Evolutionary conservation across 1,140 invertebrate genomes (phyloP).

Genomic region (Temnothorax longispinosus): DNA sequence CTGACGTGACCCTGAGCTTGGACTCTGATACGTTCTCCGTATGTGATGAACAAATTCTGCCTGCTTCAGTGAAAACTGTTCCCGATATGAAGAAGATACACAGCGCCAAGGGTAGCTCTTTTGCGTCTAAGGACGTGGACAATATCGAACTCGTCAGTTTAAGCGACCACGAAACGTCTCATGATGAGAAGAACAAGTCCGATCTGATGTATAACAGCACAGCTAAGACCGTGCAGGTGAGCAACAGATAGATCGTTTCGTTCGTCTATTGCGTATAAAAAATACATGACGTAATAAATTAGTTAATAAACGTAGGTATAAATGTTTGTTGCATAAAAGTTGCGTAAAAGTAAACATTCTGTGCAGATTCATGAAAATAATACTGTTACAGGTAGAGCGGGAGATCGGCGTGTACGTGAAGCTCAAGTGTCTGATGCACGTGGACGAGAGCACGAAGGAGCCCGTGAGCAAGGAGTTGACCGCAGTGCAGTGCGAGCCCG

Average conservation of each 20-base stretch:
- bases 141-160: constrained; percentile 68
- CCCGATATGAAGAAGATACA: constrained; percentile 2
- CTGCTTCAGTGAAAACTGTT: not conserved
- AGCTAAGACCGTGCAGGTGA: constrained; percentile 60
- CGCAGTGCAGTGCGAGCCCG: constrained; percentile 74
- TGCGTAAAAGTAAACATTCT: not conserved
- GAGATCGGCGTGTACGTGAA: constrained; percentile 78
- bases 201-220: constrained; percentile 36
- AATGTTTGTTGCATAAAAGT: not conserved
- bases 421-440: constrained; percentile 78
- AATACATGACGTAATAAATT: not conserved
- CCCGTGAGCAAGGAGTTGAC: constrained; percentile 78
- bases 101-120: not conserved
- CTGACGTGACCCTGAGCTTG: constrained; percentile 56
- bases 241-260: not conserved
- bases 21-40: constrained; percentile 60
- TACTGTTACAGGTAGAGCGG: constrained; percentile 73
- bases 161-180: constrained; percentile 73
- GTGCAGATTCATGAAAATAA: constrained; percentile 41
- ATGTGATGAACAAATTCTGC: not conserved
- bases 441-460: constrained; percentile 81
- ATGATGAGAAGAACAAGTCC: constrained; percentile 72
- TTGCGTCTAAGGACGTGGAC: constrained; percentile 51
- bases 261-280: not conserved
- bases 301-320: not conserved